phyloP scores from a whole-genome alignment of 2,113 vertebrate species.

The Indri indri region DNA sequence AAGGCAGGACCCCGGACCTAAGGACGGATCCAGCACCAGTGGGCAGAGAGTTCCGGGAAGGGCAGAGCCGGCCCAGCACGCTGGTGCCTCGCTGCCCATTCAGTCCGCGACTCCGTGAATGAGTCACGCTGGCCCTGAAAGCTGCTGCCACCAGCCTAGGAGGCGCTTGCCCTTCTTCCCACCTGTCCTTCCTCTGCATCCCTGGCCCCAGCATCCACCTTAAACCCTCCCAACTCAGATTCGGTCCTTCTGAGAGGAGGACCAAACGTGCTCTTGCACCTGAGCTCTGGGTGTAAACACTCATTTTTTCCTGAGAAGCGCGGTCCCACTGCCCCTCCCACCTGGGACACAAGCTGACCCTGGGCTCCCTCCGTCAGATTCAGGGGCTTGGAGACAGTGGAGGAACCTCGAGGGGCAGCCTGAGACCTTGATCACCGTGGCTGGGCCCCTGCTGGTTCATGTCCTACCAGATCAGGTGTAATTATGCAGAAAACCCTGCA shows the following conservation, averaged over 20 bases:
- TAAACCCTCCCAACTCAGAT: neutral
- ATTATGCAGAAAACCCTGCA: neutral
- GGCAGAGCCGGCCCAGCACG: too few relatives aligned
- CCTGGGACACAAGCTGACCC: fast-evolving
- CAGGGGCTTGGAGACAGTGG: neutral
- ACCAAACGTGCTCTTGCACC: fast-evolving
- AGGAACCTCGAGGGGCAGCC: neutral
- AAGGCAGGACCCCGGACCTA: neutral
- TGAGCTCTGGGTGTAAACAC: too few relatives aligned
- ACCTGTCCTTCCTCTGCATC: neutral
- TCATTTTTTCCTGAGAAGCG: neutral
- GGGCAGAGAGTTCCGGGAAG: too few relatives aligned
- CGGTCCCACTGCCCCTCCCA: too few relatives aligned
- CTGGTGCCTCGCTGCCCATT: fast-evolving
- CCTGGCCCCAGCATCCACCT: neutral
- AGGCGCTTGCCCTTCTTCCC: fast-evolving
- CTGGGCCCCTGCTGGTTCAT: fast-evolving
- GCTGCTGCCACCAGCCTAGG: fast-evolving
- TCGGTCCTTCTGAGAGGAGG: fast-evolving
- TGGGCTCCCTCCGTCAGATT: neutral
- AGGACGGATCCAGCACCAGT: neutral
- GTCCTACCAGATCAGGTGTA: neutral
- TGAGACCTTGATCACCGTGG: fast-evolving
- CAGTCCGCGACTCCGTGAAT: too few relatives aligned
- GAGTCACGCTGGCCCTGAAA: fast-evolving